Percentiles rank a stretch among this genome's conserved stretches.
These are phyloP conservation scores for Poecilia velifera DNA, from an alignment of 2,797 vertebrate genomes.

Conservation along the genomic window DNA sequence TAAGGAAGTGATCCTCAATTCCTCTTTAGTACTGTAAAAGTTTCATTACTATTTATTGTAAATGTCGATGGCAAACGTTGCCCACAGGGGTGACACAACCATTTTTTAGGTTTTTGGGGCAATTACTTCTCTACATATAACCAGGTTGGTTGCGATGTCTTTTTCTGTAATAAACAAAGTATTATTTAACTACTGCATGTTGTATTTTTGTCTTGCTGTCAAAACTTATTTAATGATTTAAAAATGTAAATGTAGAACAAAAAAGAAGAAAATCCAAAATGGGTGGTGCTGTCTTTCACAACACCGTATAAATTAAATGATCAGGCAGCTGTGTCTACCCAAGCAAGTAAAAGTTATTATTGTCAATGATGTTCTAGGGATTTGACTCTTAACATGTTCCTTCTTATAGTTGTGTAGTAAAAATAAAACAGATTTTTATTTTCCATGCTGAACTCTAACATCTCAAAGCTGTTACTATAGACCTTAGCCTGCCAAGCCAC, in stretches of 20 bases:
- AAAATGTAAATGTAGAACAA: background rate
- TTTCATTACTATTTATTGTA: background rate
- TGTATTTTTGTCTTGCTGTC: background rate
- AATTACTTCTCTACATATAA: background rate
- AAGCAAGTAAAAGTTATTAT: background rate
- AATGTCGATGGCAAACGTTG: background rate
- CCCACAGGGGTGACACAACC: background rate
- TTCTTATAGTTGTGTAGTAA: background rate
- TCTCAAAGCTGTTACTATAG: background rate
- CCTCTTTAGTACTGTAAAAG: background rate
- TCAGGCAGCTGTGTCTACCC: background rate
- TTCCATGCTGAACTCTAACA: background rate
- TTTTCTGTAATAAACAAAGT: background rate
- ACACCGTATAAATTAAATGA: background rate
- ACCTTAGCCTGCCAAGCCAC: constrained; percentile 8
- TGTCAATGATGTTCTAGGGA: background rate
- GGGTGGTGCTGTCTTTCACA: background rate
- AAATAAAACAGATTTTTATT: background rate
- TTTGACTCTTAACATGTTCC: background rate
- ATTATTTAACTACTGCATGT: background rate
- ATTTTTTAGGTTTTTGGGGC: background rate
- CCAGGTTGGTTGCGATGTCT: background rate
- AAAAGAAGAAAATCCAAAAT: background rate
- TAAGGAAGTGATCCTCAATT: background rate
- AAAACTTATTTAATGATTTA: background rate